Percentiles rank a stretch among this genome's conserved stretches.
Evolutionary conservation across 2,888 invertebrate species (phyloP).

Genomic region (Acrocera orbiculus): DNA sequence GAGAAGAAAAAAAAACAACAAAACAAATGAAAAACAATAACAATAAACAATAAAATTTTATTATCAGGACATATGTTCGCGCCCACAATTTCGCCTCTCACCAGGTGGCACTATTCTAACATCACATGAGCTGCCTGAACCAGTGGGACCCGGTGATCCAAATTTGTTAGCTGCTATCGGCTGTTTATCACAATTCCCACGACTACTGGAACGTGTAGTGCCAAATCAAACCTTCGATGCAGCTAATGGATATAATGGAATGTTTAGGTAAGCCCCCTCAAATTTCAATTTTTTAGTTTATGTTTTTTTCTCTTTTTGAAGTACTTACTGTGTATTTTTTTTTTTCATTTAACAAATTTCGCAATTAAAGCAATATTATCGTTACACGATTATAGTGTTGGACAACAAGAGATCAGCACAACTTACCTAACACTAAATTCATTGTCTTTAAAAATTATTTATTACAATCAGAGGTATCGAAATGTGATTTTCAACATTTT

Average conservation of each 20-base stretch:
- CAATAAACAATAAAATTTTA: no score
- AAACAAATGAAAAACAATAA: no score
- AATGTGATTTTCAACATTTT: no score
- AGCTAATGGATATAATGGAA: slow-evolving; percentile 39
- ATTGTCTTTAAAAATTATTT: no score
- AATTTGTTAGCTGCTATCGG: slow-evolving; percentile 46
- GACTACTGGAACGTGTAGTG: slow-evolving; percentile 46
- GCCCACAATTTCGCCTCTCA: slow-evolving; percentile 36
- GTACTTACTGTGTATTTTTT: background rate
- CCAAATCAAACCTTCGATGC: slow-evolving; percentile 47
- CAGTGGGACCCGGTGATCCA: slow-evolving; percentile 31
- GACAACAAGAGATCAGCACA: no score
- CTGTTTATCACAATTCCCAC: slow-evolving; percentile 46
- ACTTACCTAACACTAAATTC: no score
- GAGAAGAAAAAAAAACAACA: no score
- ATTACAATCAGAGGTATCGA: no score
- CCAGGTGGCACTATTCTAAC: slow-evolving; percentile 12
- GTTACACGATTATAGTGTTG: no score
- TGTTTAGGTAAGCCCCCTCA: slow-evolving; percentile 39
- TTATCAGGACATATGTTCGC: slow-evolving; percentile 44
- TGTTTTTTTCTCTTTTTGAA: background rate
- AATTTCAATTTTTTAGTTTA: background rate
- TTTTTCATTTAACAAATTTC: background rate
- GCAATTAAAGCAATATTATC: no score
- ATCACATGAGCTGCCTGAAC: slow-evolving; percentile 15